Conservation (phyloP, 2,113 vertebrate genomes). For the Ophiodon elongatus region DNA sequence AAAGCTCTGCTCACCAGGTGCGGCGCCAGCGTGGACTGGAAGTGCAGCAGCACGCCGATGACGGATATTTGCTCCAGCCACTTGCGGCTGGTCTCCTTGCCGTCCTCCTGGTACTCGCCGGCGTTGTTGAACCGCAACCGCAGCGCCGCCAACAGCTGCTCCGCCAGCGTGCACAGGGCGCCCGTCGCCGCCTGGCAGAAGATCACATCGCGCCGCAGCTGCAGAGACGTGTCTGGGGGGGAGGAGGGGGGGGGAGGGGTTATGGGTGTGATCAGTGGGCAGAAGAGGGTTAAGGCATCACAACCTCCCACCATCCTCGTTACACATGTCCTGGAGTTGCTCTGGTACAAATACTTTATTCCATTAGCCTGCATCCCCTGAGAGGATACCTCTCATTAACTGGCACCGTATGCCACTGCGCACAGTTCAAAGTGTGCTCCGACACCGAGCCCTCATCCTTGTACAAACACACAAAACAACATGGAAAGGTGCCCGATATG, state of each 20-base stretch:
- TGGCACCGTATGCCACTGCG: slow-evolving; percentile 52
- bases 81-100: slow-evolving; percentile 96
- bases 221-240: slow-evolving; percentile 90
- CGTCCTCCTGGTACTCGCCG: slow-evolving; percentile 95
- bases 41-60: slow-evolving; percentile 93
- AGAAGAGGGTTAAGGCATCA: slow-evolving; percentile 2
- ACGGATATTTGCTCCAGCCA: slow-evolving; percentile 96
- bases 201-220: slow-evolving; percentile 93
- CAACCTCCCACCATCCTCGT: slow-evolving; percentile 20
- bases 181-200: slow-evolving; percentile 95
- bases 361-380: slow-evolving; percentile 33
- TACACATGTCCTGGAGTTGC: slow-evolving; percentile 29
- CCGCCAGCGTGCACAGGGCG: slow-evolving; percentile 91
- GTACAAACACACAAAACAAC: slow-evolving; percentile 11
- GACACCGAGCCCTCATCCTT: slow-evolving; percentile 23
- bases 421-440: slow-evolving; percentile 45
- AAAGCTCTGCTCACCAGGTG: slow-evolving; percentile 84
- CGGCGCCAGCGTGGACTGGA: slow-evolving; percentile 92
- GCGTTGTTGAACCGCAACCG: slow-evolving; percentile 94
- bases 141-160: slow-evolving; percentile 93
- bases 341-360: slow-evolving; percentile 35
- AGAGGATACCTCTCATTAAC: slow-evolving; percentile 54
- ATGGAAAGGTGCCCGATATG: neutral
- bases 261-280: neutral
- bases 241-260: too few relatives aligned